Evolutionary conservation across 2,888 invertebrate genomes (phyloP).

Genomic region (Scaptomyza tumidula): DNA sequence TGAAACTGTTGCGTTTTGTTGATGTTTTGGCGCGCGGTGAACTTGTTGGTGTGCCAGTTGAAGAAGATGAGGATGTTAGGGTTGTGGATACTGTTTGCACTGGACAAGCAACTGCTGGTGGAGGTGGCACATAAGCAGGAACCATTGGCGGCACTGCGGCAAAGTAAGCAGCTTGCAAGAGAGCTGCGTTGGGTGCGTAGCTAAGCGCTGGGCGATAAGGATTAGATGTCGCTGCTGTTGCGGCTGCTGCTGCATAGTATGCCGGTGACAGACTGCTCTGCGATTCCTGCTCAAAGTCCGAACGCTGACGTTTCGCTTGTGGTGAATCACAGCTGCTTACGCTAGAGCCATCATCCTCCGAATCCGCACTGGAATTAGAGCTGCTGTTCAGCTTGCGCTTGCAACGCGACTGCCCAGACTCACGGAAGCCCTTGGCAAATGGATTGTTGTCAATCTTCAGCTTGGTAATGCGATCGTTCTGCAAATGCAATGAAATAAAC

Average conservation of each 20-base stretch:
- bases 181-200: conserved; percentile 37
- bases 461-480: conserved; percentile 94
- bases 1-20: conserved; percentile 82
- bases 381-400: conserved; percentile 87
- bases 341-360: conserved; percentile 80
- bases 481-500: conserved; percentile 65
- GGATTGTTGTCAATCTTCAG: conserved; percentile 97
- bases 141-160: conserved; percentile 54
- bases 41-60: conserved; percentile 14
- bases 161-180: conserved; percentile 68
- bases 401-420: conserved; percentile 91
- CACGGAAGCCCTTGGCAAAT: conserved; percentile 96
- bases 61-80: conserved; percentile 1
- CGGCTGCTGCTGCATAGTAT: conserved; percentile 41
- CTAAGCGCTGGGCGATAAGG: conserved; percentile 28
- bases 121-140: conserved; percentile 27
- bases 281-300: conserved; percentile 81
- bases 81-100: neutral
- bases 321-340: conserved; percentile 75
- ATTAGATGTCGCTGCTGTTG: conserved; percentile 8
- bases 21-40: conserved; percentile 50
- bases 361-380: conserved; percentile 62
- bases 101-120: neutral
- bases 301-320: conserved; percentile 77
- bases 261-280: conserved; percentile 64